These are phyloP conservation scores for Orthonychiurus folsomi DNA, from an alignment of 2,888 invertebrate genomes.

Conservation along the genomic window DNA sequence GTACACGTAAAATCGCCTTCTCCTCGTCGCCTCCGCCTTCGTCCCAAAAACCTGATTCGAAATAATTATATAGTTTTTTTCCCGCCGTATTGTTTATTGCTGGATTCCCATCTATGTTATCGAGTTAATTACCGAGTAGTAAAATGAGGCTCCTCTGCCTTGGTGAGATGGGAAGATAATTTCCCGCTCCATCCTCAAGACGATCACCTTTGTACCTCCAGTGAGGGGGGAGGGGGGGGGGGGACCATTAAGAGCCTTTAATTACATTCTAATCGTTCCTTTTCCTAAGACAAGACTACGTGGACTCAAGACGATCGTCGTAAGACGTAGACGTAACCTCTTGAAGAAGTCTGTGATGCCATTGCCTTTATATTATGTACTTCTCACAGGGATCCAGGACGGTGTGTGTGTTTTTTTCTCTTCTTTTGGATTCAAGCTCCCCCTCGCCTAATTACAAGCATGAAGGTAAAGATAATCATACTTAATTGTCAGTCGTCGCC, in stretches of 20 bases:
- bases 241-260: slow-evolving; percentile 39
- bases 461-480: slow-evolving; percentile 40
- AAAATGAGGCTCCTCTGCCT: too few species aligned
- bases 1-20: too few species aligned
- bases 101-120: neutral
- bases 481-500: slow-evolving; percentile 40
- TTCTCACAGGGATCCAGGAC: too few species aligned
- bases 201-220: neutral
- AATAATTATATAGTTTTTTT: neutral
- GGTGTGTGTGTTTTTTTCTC: neutral
- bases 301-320: too few species aligned
- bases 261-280: slow-evolving; percentile 41
- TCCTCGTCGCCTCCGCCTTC: neutral
- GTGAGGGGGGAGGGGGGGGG: neutral
- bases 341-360: neutral
- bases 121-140: neutral
- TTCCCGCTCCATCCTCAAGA: neutral
- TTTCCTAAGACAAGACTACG: too few species aligned
- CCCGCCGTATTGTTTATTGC: neutral
- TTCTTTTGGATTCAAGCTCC: slow-evolving; percentile 18
- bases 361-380: neutral
- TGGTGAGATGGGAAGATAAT: slow-evolving; percentile 12
- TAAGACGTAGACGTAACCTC: too few species aligned
- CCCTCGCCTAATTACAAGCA: slow-evolving; percentile 40
- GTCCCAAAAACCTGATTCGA: neutral